Base-by-base conservation (phyloP, 2,797 vertebrate genomes). In the Orestias chungarensis region DNA sequence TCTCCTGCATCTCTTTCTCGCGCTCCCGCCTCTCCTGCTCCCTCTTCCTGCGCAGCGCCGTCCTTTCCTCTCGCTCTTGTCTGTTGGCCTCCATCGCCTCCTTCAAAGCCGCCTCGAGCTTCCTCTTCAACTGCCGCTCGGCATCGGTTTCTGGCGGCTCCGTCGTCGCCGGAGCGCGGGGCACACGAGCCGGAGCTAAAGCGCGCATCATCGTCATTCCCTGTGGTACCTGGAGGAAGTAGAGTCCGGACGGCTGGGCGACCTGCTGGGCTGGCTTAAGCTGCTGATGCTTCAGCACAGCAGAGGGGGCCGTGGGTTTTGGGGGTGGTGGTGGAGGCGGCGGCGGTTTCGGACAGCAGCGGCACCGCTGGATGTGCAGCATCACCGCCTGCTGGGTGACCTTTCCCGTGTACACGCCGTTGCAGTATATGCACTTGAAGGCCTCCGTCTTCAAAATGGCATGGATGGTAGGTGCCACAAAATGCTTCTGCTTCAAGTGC, bases 341-440 rank as follows among this genome's bases (percentile, higher is more conserved):
- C 0, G 64, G 70, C 3, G 25, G 89, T 79, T 93, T 93, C 0
- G 97, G 97, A 8, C 96, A 97, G 73, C 96, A 96, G 23, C 96
- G 92, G 76, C 98, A 99, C 35, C 96, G 95, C 82, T 97, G 94
- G 71, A 99, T 87, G 75, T 99, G 98, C 0, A 99, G 94, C 81
- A 96, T 95, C 9, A 99, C 97, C 0, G 97, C 97, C 14, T 97
- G 96, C 66, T 96, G 92, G 0, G 97, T 98, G 90, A 97, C 97
- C 70, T 96, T 99, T 40, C 97, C 97, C 0, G 96, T 97, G 92
- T 99, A 99, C 27, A 99, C 97, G 0, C 98, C 97, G 0, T 96
- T 97, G 87, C 97, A 99, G 93, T 99, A 97, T 80, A 99, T 96
- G 86, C 98, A 99, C 87, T 99, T 98, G 89, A 97, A 99, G 7